Percentiles rank a stretch among this genome's conserved stretches.
Conservation (phyloP, 1,140 invertebrate species). For the Neocloeon triangulifer region DNA sequence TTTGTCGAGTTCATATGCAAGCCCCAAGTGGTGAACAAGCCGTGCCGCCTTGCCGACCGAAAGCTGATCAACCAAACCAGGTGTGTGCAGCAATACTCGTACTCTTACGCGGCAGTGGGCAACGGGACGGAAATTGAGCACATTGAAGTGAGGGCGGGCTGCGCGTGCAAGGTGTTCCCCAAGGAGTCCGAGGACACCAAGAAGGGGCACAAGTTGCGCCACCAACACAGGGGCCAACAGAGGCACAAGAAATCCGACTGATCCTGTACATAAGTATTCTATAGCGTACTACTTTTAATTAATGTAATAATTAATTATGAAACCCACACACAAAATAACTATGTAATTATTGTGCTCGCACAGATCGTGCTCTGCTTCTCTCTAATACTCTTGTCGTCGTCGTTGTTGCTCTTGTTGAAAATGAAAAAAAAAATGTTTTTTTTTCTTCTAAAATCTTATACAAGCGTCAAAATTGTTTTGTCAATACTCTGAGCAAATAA, state of each 20-base stretch:
- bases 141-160: slow-evolving; percentile 57
- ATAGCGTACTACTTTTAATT: background rate
- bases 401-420: no score
- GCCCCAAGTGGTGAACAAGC: slow-evolving; percentile 38
- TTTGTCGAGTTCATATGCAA: slow-evolving; percentile 65
- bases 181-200: slow-evolving; percentile 21
- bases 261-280: no score
- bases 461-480: no score
- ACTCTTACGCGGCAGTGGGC: slow-evolving; percentile 55
- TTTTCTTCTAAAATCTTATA: no score
- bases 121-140: slow-evolving; percentile 58
- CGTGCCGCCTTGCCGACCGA: slow-evolving; percentile 51
- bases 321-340: slow-evolving; percentile 2
- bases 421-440: no score
- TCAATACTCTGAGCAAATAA: no score
- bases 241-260: slow-evolving; percentile 9
- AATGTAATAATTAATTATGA: background rate
- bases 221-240: slow-evolving; percentile 12
- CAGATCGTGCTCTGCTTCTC: no score
- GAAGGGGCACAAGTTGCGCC: slow-evolving; percentile 15
- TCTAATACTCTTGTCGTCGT: no score
- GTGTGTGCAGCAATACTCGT: slow-evolving; percentile 68
- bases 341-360: slow-evolving; percentile 4
- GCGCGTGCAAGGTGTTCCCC: slow-evolving; percentile 44
- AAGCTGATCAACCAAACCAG: slow-evolving; percentile 39